Base-by-base conservation (phyloP, 2,113 vertebrate species). In the Gasterosteus nipponicus region DNA sequence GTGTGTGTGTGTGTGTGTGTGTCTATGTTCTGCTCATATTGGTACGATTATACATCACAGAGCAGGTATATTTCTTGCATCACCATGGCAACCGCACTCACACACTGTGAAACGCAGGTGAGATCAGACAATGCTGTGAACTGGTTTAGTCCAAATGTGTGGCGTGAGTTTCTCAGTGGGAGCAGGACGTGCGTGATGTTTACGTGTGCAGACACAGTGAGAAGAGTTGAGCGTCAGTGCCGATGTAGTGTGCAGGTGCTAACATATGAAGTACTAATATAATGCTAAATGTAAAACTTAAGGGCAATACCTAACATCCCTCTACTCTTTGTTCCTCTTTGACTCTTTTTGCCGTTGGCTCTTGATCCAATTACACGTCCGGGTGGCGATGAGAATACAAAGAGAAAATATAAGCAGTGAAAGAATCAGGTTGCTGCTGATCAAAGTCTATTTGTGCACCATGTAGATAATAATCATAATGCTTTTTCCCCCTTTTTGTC, bases 31-130 rank as follows among this genome's bases (percentile, higher is more conserved):
- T 66, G 57, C 63, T 77, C 42, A 33, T 31, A 66, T 4, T 8
- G 47, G 44, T 76, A 60, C 26, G 53, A 51, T 68, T 75, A 10
- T 81, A n/a, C 69, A 73, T 85, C 10, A 38, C 29, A 6, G 59
- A 46, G 61, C 53, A 71, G n/a, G 18, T 66, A 75, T 73, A 65
- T 44, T 54, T 56, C 73, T 78, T 29, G 19, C 19, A 5, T 84
- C 10, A 16, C 71, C 75, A 56, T 79, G 76, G 79, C 73, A 85
- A 78, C 86, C 38, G 9, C 11, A 3, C 73, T 15, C 73, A 31
- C 75, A 56, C 78, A 77, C 77, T 80, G 77, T 83, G 77, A 88
- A 70, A 69, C 63, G 75, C 31, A 47, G 33, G 26, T 41, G 73
- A 73, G 59, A 75, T 80, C 53, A 54, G 78, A 64, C 49, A 26